These are phyloP conservation scores for Zosterops japonicus DNA, from an alignment of 2,113 vertebrate species.

Conservation along the genomic window DNA sequence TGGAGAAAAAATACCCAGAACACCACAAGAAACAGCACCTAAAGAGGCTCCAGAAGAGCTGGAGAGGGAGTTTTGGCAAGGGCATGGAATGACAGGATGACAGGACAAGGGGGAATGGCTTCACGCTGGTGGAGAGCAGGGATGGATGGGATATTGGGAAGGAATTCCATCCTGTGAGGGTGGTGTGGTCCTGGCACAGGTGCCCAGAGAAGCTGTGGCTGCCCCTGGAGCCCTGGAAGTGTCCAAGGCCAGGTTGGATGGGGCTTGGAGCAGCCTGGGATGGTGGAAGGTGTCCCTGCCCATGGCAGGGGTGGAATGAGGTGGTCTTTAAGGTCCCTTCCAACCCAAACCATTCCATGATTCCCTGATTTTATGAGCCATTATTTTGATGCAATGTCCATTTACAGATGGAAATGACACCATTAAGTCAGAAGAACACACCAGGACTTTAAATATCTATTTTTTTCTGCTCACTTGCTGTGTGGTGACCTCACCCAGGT, in stretches of 20 bases:
- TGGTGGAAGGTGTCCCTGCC: rapidly evolving
- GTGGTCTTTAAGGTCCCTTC: not conserved
- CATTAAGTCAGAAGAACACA: not conserved
- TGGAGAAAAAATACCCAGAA: not conserved
- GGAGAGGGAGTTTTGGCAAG: not conserved
- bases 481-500: not conserved
- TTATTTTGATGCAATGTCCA: not conserved
- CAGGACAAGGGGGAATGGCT: not conserved
- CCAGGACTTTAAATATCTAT: not conserved
- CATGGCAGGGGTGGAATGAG: no score
- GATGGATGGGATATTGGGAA: not conserved
- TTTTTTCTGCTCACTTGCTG: not conserved
- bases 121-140: not conserved
- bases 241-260: rapidly evolving
- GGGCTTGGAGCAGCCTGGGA: rapidly evolving
- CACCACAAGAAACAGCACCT: not conserved
- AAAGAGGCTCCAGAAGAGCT: not conserved
- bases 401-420: not conserved
- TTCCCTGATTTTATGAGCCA: not conserved
- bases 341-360: not conserved
- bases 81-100: not conserved
- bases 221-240: not conserved
- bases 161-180: rapidly evolving
- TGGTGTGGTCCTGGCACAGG: rapidly evolving
- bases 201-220: not conserved